These are phyloP conservation scores for Erythrolamprus reginae DNA, from an alignment of 2,113 vertebrate genomes.

Conservation along the genomic window DNA sequence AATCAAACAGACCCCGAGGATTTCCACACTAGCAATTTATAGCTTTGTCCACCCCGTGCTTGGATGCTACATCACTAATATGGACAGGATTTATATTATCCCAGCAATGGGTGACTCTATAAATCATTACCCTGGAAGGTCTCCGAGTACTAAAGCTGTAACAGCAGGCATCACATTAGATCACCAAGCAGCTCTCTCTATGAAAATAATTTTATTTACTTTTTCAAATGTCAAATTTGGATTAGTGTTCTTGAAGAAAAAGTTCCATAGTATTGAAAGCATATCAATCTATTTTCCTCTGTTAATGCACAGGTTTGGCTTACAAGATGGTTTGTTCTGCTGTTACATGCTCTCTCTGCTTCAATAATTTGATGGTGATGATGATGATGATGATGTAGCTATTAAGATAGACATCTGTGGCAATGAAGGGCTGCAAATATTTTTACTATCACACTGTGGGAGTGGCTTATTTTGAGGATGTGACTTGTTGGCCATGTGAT, in stretches of 20 bases:
- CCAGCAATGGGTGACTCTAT: neutral
- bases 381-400: neutral
- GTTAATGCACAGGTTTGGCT: neutral
- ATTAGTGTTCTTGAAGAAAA: neutral
- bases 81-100: neutral
- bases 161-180: neutral
- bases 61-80: neutral
- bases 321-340: neutral
- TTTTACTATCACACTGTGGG: no score
- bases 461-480: no score
- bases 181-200: neutral
- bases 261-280: neutral
- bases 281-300: neutral
- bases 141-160: neutral
- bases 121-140: neutral
- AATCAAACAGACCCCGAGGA: neutral
- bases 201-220: neutral
- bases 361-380: neutral
- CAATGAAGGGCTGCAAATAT: no score
- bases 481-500: no score
- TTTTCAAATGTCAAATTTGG: neutral
- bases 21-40: neutral
- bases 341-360: neutral
- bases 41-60: neutral
- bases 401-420: neutral